Evolutionary conservation across 2,797 vertebrate genomes (phyloP), one percentile per base, ranked within the genome.

Genomic region (Poecilia gillii): DNA sequence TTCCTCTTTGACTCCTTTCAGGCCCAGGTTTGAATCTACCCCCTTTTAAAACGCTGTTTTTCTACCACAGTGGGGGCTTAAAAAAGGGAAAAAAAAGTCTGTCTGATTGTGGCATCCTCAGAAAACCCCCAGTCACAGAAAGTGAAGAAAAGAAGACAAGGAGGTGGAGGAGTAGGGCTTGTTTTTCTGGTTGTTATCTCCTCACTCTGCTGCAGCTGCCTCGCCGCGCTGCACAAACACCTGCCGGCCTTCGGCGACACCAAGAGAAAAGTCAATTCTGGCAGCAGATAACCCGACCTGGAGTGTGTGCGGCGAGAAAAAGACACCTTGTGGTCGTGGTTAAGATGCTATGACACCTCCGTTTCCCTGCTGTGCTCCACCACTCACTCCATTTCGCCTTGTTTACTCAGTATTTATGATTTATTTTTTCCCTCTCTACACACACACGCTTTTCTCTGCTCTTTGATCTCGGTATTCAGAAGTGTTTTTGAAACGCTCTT

Each of bases 381-480:
- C 85, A 77, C 86, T 89, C 88, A 45, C 83, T 89, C 85, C 71
- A 73, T 78, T 72, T 78, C 74, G 33, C 66, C 84, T 87, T 91
- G 86, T 91, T 91, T 92, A 87, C 87, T 87, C 89, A 75, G 76
- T 84, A 79, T 90, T 91, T 90, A 82, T 84, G 83, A 81, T 85
- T 87, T 87, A 72, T 81, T 87, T 82, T 12, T 36, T n/a, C 28
- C 68, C 47, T 77, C 79, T 70, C 76, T 72, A 55, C 82, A 51
- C 87, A 51, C 87, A n/a, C 78, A 43, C 43, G 23, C 78, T 64
- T 81, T 82, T 84, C 80, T 82, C 51, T 83, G 78, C 57, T 83
- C 81, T 94, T 94, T 95, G 92, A 95, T 95, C 90, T 89, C 81
- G 80, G 87, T 81, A 81, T 81, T 92, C 90, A 93, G 90, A 93